Evolutionary conservation across 1,140 invertebrate genomes (phyloP).

Genomic region (Zaprionus taronus): DNA sequence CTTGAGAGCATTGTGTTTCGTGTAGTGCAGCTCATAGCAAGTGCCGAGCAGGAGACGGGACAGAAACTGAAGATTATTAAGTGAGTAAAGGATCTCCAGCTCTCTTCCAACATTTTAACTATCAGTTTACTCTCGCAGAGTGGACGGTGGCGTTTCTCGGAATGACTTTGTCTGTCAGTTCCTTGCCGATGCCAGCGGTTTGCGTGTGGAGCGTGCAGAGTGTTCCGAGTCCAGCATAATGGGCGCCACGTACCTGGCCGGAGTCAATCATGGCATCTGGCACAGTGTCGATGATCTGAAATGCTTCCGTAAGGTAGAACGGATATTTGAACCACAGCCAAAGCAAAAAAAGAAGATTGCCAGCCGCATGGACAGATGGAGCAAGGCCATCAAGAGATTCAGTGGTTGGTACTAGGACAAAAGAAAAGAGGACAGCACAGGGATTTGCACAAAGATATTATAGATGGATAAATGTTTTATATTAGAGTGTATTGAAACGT

Average conservation of each 20-base stretch:
- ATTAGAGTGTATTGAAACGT: constrained; percentile 43
- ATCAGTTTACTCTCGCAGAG: constrained; percentile 85
- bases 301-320: constrained; percentile 86
- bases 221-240: constrained; percentile 91
- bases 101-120: too few species aligned
- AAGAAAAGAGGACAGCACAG: not conserved
- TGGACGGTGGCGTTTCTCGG: constrained; percentile 96
- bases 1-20: constrained; percentile 95
- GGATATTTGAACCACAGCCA: constrained; percentile 87
- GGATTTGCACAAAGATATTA: constrained; percentile 37
- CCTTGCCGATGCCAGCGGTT: constrained; percentile 91
- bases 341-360: constrained; percentile 84
- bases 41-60: constrained; percentile 88
- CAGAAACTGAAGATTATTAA: constrained; percentile 87
- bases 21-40: constrained; percentile 90
- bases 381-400: constrained; percentile 88
- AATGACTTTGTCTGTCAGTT: constrained; percentile 96
- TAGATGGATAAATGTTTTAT: constrained; percentile 21
- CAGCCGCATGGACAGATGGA: constrained; percentile 87
- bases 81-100: constrained; percentile 80
- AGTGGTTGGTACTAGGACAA: constrained; percentile 87
- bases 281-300: constrained; percentile 88
- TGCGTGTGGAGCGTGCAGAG: constrained; percentile 89
- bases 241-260: constrained; percentile 92
- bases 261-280: constrained; percentile 93